Percentiles rank a stretch among this genome's conserved stretches.
Conservation (phyloP, 2,797 vertebrate genomes). For the Sebastolobus alascanus region DNA sequence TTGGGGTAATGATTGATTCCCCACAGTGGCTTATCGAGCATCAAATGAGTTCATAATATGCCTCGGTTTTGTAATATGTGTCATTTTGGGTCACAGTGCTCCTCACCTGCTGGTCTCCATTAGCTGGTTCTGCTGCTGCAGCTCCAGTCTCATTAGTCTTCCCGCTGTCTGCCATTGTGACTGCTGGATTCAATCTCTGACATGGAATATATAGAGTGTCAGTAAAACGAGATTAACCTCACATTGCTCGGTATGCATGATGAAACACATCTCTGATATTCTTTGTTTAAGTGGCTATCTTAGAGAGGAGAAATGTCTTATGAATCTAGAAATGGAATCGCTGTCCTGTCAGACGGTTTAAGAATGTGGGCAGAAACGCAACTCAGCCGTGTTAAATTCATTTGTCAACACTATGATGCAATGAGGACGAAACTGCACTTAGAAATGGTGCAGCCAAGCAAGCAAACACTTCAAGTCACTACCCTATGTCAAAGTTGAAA, state of each 20-base stretch:
- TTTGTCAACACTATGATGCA: constrained; percentile 78
- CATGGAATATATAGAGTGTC: constrained; percentile 49
- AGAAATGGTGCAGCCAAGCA: constrained; percentile 36
- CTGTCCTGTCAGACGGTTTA: constrained; percentile 53
- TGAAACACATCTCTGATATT: constrained; percentile 54
- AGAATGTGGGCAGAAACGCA: constrained; percentile 43
- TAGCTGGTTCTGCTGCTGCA: constrained; percentile 53
- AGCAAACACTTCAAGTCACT: constrained; percentile 33
- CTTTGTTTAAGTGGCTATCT: constrained; percentile 53
- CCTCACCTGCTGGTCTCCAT: constrained; percentile 83
- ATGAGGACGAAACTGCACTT: constrained; percentile 62
- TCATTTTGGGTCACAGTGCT: constrained; percentile 42
- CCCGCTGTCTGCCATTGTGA: constrained; percentile 80
- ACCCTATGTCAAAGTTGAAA: constrained; percentile 21
- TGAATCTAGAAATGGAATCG: constrained; percentile 32
- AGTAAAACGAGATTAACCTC: constrained; percentile 55
- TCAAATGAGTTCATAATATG: constrained; percentile 45
- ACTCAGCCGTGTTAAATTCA: constrained; percentile 57
- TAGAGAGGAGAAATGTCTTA: constrained; percentile 17
- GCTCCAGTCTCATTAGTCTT: constrained; percentile 68
- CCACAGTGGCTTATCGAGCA: constrained; percentile 2
- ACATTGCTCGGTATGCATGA: constrained; percentile 48
- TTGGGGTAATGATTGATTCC: constrained; percentile 29
- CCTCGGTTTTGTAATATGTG: constrained; percentile 35
- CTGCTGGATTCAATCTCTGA: constrained; percentile 70